Percentiles rank a stretch among this genome's conserved stretches.
phyloP scores from a whole-genome alignment of 2,113 vertebrate species.

The Lethenteron reissneri region DNA sequence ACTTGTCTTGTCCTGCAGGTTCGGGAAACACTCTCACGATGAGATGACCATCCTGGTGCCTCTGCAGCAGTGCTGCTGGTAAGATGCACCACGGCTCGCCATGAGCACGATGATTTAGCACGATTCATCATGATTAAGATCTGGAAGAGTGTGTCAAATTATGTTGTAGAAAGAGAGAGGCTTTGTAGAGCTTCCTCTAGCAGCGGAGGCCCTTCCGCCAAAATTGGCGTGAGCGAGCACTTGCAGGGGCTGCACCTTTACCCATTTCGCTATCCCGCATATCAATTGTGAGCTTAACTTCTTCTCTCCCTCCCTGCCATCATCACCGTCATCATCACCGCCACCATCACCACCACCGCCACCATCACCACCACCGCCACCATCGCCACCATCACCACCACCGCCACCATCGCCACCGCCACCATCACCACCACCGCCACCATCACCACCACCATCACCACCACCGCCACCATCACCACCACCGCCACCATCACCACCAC shows the following conservation, averaged over 20 bases:
- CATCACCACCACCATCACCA: no score
- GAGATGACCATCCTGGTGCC: conserved; percentile 86
- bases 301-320: background rate
- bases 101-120: background rate
- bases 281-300: background rate
- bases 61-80: conserved; percentile 92
- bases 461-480: background rate
- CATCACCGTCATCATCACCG: background rate
- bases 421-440: background rate
- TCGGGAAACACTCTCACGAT: conserved; percentile 86
- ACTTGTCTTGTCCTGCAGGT: conserved; percentile 24
- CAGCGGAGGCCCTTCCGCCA: background rate
- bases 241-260: background rate
- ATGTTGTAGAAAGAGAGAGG: background rate
- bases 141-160: background rate
- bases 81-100: conserved; percentile 10
- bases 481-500: background rate
- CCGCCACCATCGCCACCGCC: no score
- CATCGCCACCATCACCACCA: background rate
- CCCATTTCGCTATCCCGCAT: background rate
- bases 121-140: background rate
- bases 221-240: background rate
- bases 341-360: background rate
- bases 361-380: background rate
- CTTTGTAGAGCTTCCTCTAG: background rate